Evolutionary conservation across 2,797 vertebrate species (phyloP).

Genomic region (Nasua narica): DNA sequence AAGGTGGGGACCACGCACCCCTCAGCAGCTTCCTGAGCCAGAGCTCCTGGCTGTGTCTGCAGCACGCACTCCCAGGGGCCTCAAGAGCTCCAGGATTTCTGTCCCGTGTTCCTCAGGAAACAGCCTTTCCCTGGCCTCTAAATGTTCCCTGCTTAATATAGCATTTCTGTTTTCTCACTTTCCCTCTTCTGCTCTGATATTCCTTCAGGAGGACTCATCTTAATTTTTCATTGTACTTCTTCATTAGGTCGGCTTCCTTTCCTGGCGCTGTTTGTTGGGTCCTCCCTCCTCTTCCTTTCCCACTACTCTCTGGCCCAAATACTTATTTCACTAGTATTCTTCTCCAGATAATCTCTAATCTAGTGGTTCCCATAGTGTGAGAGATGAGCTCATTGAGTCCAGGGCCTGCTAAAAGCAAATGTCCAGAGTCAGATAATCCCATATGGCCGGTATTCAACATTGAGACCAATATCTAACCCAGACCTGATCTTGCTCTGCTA

Average conservation of each 20-base stretch:
- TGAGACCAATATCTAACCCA: not conserved
- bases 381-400: not conserved
- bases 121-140: not conserved
- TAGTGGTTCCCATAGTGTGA: not conserved
- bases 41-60: not conserved
- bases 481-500: not conserved
- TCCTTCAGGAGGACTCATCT: not conserved
- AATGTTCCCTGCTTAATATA: not conserved
- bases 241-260: not conserved
- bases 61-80: accelerated
- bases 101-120: not conserved
- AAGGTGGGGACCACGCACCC: not conserved
- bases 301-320: not conserved
- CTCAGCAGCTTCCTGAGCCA: not conserved
- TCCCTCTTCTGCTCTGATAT: not conserved
- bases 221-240: not conserved
- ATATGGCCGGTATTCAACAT: not conserved
- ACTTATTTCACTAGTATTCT: not conserved
- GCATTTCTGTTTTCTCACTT: not conserved
- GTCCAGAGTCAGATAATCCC: not conserved
- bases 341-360: not conserved
- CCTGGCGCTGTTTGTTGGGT: accelerated
- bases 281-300: not conserved
- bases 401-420: not conserved
- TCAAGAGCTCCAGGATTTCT: not conserved